phyloP scores from a whole-genome alignment of 2,113 vertebrate genomes.

The Semicossyphus pulcher region DNA sequence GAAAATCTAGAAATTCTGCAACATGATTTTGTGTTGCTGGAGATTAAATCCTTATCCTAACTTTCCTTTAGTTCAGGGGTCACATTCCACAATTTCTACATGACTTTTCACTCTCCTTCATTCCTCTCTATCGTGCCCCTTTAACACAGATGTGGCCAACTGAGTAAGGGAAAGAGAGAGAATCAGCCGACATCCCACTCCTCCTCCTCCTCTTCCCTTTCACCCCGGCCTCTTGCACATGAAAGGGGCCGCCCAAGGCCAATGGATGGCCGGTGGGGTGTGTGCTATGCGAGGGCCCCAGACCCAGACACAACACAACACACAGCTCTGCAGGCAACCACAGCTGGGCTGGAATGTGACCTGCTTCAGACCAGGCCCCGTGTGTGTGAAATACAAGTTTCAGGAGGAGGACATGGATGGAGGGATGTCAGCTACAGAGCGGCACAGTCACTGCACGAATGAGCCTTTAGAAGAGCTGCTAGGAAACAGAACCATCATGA shows the following conservation, averaged over 20 bases:
- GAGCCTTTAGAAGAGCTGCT: conserved; percentile 28
- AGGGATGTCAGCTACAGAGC: conserved; percentile 44
- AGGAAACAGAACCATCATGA: conserved; percentile 13
- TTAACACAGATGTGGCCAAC: conserved; percentile 66
- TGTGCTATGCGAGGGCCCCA: conserved; percentile 82
- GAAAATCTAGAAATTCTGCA: neutral
- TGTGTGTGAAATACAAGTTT: conserved; percentile 46
- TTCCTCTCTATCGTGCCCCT: conserved; percentile 41
- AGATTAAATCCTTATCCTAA: neutral
- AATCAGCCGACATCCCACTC: conserved; percentile 55
- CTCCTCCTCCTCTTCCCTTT: conserved; percentile 62
- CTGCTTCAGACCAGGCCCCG: conserved; percentile 74
- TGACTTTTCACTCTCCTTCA: conserved; percentile 10
- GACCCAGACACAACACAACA: conserved; percentile 87
- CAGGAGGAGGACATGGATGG: conserved; percentile 59
- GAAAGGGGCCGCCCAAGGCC: conserved; percentile 79
- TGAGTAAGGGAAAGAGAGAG: conserved; percentile 47
- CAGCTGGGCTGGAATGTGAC: conserved; percentile 87
- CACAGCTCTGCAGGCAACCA: conserved; percentile 79
- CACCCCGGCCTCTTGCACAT: conserved; percentile 80
- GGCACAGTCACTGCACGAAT: conserved; percentile 3
- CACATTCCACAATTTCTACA: neutral
- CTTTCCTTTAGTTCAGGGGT: conserved; percentile 19
- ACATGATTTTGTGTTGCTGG: neutral
- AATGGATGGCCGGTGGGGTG: conserved; percentile 72